Conservation (phyloP, 2,113 vertebrate species). For the Cyphomyrus discorhynchus region DNA sequence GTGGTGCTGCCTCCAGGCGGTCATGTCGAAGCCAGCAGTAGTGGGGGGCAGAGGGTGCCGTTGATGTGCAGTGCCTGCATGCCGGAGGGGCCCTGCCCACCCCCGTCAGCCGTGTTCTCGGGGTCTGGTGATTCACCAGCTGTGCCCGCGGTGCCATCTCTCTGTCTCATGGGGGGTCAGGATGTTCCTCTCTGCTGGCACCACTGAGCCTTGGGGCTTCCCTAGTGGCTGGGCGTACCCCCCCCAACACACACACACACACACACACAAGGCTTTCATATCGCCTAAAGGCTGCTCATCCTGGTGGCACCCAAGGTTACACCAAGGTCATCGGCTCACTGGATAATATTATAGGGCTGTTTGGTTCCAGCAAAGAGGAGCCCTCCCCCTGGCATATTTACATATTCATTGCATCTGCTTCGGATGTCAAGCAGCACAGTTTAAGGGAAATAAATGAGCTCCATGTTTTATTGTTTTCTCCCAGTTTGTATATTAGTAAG, state of each 20-base stretch:
- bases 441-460: neutral
- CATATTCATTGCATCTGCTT: neutral
- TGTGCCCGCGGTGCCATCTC: neutral
- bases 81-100: slow-evolving; percentile 40
- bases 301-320: neutral
- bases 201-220: neutral
- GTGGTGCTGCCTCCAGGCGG: slow-evolving; percentile 25
- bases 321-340: neutral
- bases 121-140: neutral
- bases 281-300: neutral
- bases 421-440: neutral
- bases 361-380: neutral
- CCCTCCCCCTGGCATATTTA: neutral
- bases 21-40: slow-evolving; percentile 46
- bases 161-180: neutral
- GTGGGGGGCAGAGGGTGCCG: slow-evolving; percentile 13
- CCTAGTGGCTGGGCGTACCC: neutral
- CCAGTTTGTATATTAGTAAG: neutral
- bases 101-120: neutral
- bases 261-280: neutral
- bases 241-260: neutral
- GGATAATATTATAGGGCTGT: neutral
- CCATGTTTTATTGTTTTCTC: neutral
- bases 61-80: slow-evolving; percentile 25
- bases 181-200: neutral